A percentile compares a stretch with the other conserved stretches of the same genome.
phyloP scores from a whole-genome alignment of 2,113 vertebrate genomes.

The Macaca mulatta region DNA sequence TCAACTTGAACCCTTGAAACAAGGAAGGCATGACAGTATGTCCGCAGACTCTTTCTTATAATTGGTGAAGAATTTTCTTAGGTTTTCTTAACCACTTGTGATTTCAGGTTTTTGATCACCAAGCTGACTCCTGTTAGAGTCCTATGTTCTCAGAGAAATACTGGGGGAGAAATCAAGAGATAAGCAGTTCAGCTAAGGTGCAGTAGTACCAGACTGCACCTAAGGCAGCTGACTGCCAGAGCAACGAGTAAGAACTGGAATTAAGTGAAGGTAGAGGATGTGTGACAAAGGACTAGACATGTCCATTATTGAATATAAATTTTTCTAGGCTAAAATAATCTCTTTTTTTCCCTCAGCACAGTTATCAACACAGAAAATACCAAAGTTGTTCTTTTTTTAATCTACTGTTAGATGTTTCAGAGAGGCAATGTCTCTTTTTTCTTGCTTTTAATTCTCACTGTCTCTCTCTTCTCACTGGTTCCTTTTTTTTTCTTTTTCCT shows the following conservation, averaged over 20 bases:
- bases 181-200: neutral
- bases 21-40: neutral
- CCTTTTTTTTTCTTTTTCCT: neutral
- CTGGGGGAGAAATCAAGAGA: neutral
- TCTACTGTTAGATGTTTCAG: neutral
- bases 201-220: neutral
- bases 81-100: neutral
- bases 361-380: neutral
- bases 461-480: neutral
- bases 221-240: neutral
- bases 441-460: neutral
- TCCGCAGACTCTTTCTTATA: neutral
- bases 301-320: neutral
- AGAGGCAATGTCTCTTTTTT: neutral
- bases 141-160: neutral
- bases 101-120: neutral
- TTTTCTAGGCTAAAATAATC: neutral
- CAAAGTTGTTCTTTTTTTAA: neutral
- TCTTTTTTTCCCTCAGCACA: neutral
- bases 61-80: neutral
- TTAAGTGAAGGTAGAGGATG: neutral
- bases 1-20: neutral
- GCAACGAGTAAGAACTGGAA: neutral
- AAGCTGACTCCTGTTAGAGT: neutral
- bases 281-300: neutral